These are phyloP conservation scores for Eueremaeus valkanovi DNA, from an alignment of 2,888 invertebrate species.

Conservation along the genomic window DNA sequence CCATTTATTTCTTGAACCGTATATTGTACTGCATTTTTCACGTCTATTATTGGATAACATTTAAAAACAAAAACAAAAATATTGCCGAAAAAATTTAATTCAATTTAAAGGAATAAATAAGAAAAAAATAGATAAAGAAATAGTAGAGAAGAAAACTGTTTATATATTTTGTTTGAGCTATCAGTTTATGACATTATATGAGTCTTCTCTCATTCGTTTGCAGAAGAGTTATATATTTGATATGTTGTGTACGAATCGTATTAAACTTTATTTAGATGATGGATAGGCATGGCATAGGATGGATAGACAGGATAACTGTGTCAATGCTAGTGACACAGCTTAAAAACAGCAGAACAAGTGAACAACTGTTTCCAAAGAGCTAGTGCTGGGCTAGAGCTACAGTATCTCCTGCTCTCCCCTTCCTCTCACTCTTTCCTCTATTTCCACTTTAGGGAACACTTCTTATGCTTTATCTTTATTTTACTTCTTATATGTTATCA, in stretches of 20 bases:
- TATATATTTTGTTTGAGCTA: not conserved
- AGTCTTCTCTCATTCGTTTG: not conserved
- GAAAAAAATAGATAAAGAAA: not conserved
- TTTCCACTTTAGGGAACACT: not conserved
- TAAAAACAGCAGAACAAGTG: not conserved
- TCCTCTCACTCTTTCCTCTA: not conserved
- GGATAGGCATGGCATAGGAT: not conserved
- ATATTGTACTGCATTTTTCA: too few relatives aligned
- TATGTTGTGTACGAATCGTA: too few relatives aligned
- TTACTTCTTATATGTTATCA: too few relatives aligned
- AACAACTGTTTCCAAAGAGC: not conserved
- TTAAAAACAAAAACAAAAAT: not conserved
- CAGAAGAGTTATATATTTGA: not conserved
- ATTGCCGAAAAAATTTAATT: not conserved
- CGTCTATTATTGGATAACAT: not conserved
- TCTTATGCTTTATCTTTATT: too few relatives aligned
- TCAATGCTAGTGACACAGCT: not conserved
- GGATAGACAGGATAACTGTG: not conserved
- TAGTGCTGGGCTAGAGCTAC: too few relatives aligned
- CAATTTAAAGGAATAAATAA: not conserved
- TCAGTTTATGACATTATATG: not conserved
- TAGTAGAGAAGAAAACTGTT: too few relatives aligned
- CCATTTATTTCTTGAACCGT: not conserved
- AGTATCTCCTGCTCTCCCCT: not conserved
- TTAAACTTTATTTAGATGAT: not conserved